Evolutionary conservation across 1,140 invertebrate species (phyloP), one percentile per base, ranked within the genome.

Genomic region (Drosophila prosaltans): DNA sequence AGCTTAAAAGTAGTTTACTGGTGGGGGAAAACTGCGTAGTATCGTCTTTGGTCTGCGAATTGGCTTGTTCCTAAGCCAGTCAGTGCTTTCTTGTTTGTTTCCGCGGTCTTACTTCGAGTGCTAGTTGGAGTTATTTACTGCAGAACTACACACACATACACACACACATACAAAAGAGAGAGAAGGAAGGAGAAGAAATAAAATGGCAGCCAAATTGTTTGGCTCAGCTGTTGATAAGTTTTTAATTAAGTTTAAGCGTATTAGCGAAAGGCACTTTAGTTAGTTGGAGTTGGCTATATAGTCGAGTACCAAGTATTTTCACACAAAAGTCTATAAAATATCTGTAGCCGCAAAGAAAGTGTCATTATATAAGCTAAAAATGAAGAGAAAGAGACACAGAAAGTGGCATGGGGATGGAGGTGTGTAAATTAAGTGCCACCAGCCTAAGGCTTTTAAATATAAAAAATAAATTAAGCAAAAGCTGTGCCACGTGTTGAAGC

Each of bases 241-340:
- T 88, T 88, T 88, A 88, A 88, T 88, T 88, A 74, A 71, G 69
- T 79, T 88, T 83, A 78, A 71, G 83, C 76, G 78, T 74, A 83
- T 86, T 88, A 88, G 76, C 57, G 30, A 36, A 63, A 61, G 82
- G 65, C 76, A 83, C 72, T 83, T 83, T 76, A 79, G 80, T 39
- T 30, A 39, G 51, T 43, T 59, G 16, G 57, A 59, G 36, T 39
- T 59, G 57, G 32, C 21, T 51, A 16, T 51, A 16, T 21, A 10
- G 45, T 9, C 45, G 26, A 51, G 45, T 51, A 51, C 45, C 21
- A 4, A 48, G 45, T 48, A 48, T 48, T 8, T 10, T 0, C 16
- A 16, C 45, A 21, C 45, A 48, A 58, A 39, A 59, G 57, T 59
- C 57, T 59, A 59, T 59, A 59, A 59, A 59, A 59, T 24, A 1